Evolutionary conservation across 2,113 vertebrate genomes (phyloP).

Genomic region (Heterocephalus glaber): DNA sequence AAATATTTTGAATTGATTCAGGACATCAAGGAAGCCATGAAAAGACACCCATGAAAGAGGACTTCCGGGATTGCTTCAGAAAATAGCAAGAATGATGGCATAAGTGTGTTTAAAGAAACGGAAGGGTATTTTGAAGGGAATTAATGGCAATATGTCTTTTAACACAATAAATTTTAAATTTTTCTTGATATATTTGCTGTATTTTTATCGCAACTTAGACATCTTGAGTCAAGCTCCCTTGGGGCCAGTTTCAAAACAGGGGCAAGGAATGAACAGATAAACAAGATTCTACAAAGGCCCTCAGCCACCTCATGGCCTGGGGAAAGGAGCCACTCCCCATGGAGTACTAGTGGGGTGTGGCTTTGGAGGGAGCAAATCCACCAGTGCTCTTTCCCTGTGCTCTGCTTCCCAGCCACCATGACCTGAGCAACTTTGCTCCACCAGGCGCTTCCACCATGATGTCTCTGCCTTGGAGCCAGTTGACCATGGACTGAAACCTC

Average conservation of each 20-base stretch:
- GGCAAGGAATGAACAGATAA: background rate
- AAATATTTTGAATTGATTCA: background rate
- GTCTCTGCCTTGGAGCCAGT: background rate
- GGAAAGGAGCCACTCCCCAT: background rate
- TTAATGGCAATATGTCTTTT: background rate
- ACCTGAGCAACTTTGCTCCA: background rate
- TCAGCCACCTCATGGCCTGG: rapidly evolving
- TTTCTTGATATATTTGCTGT: background rate
- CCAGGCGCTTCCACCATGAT: background rate
- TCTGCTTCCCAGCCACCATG: background rate
- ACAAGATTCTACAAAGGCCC: background rate
- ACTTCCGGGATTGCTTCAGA: background rate
- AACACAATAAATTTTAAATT: background rate
- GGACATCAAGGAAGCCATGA: background rate
- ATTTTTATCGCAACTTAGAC: background rate
- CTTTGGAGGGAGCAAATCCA: background rate
- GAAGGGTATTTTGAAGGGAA: background rate
- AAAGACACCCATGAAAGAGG: background rate
- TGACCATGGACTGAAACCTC: background rate
- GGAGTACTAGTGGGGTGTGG: background rate
- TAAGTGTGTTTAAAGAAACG: background rate
- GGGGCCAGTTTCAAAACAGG: background rate
- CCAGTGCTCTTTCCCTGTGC: background rate
- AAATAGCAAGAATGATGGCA: background rate
- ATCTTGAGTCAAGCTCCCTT: background rate